Evolutionary conservation across 2,888 invertebrate genomes (phyloP).

Genomic region (Lymantria dispar): DNA sequence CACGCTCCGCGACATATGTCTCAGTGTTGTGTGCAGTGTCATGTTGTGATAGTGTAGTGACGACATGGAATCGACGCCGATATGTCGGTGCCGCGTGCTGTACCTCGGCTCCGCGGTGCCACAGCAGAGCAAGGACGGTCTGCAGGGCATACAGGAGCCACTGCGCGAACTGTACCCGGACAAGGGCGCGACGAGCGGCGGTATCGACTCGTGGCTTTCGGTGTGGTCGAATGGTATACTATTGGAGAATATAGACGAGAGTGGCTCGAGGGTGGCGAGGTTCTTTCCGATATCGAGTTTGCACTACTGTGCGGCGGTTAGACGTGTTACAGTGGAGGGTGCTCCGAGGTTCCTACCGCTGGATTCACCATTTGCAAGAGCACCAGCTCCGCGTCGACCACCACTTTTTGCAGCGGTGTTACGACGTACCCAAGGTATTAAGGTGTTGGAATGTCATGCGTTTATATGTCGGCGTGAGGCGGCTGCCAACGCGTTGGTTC

Average conservation of each 20-base stretch:
- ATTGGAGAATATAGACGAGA: constrained; percentile 97
- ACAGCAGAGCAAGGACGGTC: constrained; percentile 98
- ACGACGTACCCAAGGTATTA: constrained; percentile 97
- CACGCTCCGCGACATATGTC: constrained; percentile 36
- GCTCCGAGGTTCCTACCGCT: constrained; percentile 95
- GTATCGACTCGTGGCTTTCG: constrained; percentile 97
- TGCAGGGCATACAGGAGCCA: constrained; percentile 98
- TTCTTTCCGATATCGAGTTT: constrained; percentile 98
- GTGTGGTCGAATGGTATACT: constrained; percentile 98
- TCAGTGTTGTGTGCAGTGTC: constrained; percentile 67
- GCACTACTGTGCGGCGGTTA: constrained; percentile 97
- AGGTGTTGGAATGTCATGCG: constrained; percentile 99
- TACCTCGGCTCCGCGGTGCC: constrained; percentile 98
- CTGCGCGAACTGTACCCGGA: constrained; percentile 97
- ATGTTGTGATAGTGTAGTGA: constrained; percentile 76
- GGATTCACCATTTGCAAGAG: constrained; percentile 97
- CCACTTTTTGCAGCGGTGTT: constrained; percentile 98
- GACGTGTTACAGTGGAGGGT: constrained; percentile 89
- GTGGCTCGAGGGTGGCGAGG: constrained; percentile 95
- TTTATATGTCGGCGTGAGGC: constrained; percentile 98
- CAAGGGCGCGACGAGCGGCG: constrained; percentile 93
- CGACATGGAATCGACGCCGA: constrained; percentile 92
- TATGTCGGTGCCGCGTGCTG: constrained; percentile 97
- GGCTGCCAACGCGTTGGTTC: constrained; percentile 98
- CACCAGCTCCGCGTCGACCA: constrained; percentile 96